These are phyloP conservation scores for Liopterus haemorrhoidalis DNA, from an alignment of 2,888 invertebrate genomes.

Conservation along the genomic window DNA sequence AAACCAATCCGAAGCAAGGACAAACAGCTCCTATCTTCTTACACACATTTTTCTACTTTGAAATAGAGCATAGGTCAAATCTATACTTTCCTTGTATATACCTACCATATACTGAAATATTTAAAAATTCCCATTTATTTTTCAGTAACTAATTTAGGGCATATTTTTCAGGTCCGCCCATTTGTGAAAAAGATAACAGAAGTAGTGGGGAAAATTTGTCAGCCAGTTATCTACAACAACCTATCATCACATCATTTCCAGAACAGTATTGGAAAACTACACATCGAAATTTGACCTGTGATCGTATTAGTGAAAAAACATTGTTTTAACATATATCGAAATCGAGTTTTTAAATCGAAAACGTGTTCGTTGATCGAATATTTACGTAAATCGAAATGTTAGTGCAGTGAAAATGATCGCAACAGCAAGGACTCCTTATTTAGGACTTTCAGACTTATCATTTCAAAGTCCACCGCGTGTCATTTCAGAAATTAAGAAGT, in stretches of 20 bases:
- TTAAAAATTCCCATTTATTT: too few species aligned
- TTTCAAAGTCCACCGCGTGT: conserved; percentile 40
- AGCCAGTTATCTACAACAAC: background rate
- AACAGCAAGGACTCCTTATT: conserved; percentile 16
- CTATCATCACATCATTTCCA: conserved; percentile 1
- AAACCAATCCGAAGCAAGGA: too few species aligned
- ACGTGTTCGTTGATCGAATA: background rate
- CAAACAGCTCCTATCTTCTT: too few species aligned
- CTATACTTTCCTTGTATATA: too few species aligned
- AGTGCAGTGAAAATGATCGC: conserved; percentile 13
- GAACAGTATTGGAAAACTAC: too few species aligned
- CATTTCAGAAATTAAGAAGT: conserved; percentile 43
- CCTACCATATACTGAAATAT: too few species aligned
- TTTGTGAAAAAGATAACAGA: too few species aligned
- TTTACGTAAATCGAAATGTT: background rate
- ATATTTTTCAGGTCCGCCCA: too few species aligned
- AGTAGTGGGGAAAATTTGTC: too few species aligned
- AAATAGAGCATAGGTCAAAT: too few species aligned
- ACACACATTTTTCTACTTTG: too few species aligned
- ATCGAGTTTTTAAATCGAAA: background rate
- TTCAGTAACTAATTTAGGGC: too few species aligned
- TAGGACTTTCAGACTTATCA: conserved; percentile 10
- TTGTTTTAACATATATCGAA: background rate
- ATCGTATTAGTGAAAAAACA: background rate
- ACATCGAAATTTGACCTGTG: background rate